Conservation (phyloP, 2,797 vertebrate genomes). For the Xerus rutilus region DNA sequence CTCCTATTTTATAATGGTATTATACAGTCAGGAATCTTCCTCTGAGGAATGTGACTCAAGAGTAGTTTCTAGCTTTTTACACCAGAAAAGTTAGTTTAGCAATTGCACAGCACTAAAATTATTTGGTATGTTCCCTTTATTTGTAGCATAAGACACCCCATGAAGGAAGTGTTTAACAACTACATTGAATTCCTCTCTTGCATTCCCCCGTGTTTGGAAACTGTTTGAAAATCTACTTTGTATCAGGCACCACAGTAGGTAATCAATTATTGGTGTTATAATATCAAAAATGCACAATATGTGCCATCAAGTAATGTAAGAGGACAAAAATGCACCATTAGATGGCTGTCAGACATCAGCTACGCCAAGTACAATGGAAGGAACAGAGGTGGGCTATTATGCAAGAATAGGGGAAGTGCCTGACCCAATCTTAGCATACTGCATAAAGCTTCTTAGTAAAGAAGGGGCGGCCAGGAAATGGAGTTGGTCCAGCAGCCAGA, state of each 20-base stretch:
- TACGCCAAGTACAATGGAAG: not conserved
- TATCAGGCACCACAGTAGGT: not conserved
- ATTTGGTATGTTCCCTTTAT: not conserved
- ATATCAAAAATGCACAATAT: not conserved
- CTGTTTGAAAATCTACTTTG: not conserved
- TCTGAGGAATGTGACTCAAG: not conserved
- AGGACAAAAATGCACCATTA: not conserved
- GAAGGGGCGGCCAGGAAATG: not conserved
- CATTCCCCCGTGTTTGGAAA: not conserved
- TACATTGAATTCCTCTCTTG: not conserved
- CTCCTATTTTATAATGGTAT: not conserved
- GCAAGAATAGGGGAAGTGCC: not conserved
- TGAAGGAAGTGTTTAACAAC: not conserved
- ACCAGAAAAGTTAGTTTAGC: not conserved
- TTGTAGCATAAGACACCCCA: not conserved
- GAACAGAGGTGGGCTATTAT: accelerated
- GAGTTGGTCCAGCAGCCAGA: not conserved
- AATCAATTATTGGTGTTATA: not conserved
- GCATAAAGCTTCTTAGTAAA: not conserved
- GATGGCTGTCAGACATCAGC: not conserved
- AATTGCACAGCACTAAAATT: not conserved
- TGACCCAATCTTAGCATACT: not conserved
- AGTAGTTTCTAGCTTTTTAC: not conserved
- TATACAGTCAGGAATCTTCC: not conserved
- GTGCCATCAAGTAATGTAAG: not conserved